Evolutionary conservation across 1,140 invertebrate species (phyloP).

Genomic region (Alviniconcha marisindica): DNA sequence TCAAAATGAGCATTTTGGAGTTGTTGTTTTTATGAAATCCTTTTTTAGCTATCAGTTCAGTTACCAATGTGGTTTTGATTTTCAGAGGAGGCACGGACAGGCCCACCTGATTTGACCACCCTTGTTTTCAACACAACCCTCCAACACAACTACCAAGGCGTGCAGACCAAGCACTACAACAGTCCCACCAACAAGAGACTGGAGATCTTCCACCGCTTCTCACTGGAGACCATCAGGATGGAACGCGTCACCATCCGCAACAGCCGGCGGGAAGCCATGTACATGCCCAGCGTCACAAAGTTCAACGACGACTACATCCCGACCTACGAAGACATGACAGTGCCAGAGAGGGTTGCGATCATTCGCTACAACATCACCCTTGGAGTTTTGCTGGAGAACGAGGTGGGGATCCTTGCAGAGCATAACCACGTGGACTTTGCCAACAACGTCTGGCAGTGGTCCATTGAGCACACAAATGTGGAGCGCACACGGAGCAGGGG

Average conservation of each 20-base stretch:
- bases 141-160: conserved; percentile 87
- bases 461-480: conserved; percentile 85
- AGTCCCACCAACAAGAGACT: conserved; percentile 72
- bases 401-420: conserved; percentile 69
- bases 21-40: no score
- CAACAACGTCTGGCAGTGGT: conserved; percentile 76
- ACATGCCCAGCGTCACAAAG: conserved; percentile 74
- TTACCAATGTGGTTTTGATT: conserved; percentile 7
- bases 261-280: conserved; percentile 67
- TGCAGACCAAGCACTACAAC: conserved; percentile 93
- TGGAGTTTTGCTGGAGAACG: conserved; percentile 65
- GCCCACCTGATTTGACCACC: conserved; percentile 55
- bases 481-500: conserved; percentile 84
- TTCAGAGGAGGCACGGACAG: conserved; percentile 40
- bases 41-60: no score
- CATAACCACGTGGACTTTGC: conserved; percentile 76
- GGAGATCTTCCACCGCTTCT: conserved; percentile 70
- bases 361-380: conserved; percentile 69
- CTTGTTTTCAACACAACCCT: conserved; percentile 77
- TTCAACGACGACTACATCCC: conserved; percentile 72
- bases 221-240: conserved; percentile 66
- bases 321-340: conserved; percentile 73
- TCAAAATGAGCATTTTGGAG: no score
- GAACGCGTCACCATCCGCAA: conserved; percentile 55
- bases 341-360: conserved; percentile 73